phyloP scores from a whole-genome alignment of 2,113 vertebrate genomes.

The Sturnus vulgaris region DNA sequence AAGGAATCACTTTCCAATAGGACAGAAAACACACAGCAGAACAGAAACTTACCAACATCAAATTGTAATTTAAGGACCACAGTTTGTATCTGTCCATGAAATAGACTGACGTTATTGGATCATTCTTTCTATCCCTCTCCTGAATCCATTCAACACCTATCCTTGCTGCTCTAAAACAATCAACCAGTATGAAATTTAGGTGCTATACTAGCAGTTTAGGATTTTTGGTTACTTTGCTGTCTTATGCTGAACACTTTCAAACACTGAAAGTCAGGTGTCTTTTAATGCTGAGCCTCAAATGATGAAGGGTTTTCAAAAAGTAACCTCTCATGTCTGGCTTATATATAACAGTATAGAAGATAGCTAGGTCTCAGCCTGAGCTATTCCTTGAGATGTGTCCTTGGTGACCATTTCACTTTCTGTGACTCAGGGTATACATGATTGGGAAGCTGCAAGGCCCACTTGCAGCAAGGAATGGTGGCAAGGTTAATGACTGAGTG shows the following conservation, averaged over 20 bases:
- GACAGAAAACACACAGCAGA: background rate
- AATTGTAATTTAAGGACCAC: background rate
- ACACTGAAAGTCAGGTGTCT: background rate
- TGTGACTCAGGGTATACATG: rapidly evolving
- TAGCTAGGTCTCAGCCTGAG: background rate
- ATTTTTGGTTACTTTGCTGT: background rate
- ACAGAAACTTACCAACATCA: background rate
- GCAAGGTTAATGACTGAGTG: background rate
- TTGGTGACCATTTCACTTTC: background rate
- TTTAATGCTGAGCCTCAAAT: background rate
- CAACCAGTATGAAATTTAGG: background rate
- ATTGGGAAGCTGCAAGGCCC: background rate
- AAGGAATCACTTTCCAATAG: background rate
- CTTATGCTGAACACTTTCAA: background rate
- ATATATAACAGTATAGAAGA: background rate
- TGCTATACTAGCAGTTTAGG: background rate
- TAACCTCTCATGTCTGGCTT: background rate
- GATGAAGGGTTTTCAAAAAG: background rate
- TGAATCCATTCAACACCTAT: background rate
- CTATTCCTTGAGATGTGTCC: background rate
- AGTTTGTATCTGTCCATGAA: background rate
- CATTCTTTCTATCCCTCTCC: background rate
- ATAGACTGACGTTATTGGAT: background rate
- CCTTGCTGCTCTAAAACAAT: background rate
- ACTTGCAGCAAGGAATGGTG: background rate